These are phyloP conservation scores for Brachirus orientalis DNA, from an alignment of 2,113 vertebrate genomes.

Conservation along the genomic window DNA sequence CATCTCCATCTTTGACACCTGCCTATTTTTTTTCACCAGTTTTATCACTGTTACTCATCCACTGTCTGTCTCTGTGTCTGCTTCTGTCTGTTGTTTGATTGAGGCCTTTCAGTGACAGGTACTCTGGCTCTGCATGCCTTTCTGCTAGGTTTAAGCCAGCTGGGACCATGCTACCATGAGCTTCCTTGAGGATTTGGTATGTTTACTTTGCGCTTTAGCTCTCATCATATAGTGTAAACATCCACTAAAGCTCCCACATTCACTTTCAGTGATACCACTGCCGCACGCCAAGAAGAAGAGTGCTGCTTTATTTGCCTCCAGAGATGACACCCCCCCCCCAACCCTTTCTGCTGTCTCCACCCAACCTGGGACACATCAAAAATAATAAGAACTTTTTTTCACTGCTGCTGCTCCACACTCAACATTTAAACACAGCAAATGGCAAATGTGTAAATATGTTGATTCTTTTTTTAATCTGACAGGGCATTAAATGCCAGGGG, in stretches of 20 bases:
- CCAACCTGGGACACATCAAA: conserved; percentile 63
- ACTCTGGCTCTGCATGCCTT: no score
- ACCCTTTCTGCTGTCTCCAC: conserved; percentile 2
- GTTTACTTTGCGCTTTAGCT: conserved; percentile 41
- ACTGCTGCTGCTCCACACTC: conserved; percentile 50
- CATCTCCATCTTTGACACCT: conserved; percentile 12
- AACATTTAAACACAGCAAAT: no score
- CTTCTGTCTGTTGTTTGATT: conserved; percentile 18
- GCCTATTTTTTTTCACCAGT: conserved; percentile 2
- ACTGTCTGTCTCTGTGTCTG: conserved; percentile 11
- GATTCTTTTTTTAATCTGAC: conserved; percentile 46
- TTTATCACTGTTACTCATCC: conserved; percentile 14
- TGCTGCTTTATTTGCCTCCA: conserved; percentile 44
- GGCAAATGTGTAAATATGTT: conserved; percentile 65
- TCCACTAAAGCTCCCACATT: conserved; percentile 28
- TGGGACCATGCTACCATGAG: neutral
- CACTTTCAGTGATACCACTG: conserved; percentile 20
- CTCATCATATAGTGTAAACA: conserved; percentile 49
- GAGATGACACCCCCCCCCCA: conserved; percentile 10
- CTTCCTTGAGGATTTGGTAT: conserved; percentile 30
- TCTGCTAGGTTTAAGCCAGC: conserved; percentile 21
- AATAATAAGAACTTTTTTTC: neutral
- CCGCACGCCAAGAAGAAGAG: conserved; percentile 28
- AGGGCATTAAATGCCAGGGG: conserved; percentile 56
- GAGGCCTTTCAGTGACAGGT: conserved; percentile 36